A percentile compares a stretch with the other conserved stretches of the same genome.
These are phyloP conservation scores for Suricata suricatta DNA, from an alignment of 2,113 vertebrate genomes.

Conservation along the genomic window DNA sequence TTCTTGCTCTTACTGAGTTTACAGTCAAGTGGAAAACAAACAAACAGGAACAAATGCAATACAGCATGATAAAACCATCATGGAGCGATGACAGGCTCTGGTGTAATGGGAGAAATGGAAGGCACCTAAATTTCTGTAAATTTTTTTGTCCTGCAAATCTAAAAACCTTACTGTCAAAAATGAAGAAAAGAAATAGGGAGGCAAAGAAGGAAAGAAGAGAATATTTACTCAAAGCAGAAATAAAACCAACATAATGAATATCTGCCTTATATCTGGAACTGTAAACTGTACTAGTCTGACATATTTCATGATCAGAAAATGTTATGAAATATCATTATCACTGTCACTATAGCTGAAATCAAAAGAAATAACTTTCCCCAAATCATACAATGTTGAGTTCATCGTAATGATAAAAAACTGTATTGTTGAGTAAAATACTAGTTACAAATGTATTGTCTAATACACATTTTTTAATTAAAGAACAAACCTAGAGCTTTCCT, in stretches of 20 bases:
- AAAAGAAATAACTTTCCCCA: not conserved
- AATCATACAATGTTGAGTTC: not conserved
- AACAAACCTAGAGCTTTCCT: not conserved
- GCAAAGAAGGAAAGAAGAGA: not conserved
- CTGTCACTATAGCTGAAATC: not conserved
- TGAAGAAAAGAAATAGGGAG: not conserved
- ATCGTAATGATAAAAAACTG: not conserved
- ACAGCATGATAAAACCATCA: not conserved
- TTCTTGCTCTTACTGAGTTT: not conserved
- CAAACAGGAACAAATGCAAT: not conserved
- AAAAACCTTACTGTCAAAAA: not conserved
- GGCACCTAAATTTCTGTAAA: not conserved
- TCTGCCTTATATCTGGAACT: not conserved
- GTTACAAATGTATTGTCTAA: not conserved
- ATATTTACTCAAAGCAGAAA: not conserved
- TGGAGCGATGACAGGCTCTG: not conserved
- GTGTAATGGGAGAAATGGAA: not conserved
- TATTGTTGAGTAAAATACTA: not conserved
- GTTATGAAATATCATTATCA: not conserved
- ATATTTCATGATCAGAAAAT: slow-evolving; percentile 10
- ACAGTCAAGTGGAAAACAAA: not conserved
- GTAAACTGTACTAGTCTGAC: not conserved
- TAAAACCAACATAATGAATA: not conserved
- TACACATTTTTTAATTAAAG: not conserved
- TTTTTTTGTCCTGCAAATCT: not conserved